Evolutionary conservation across 2,797 vertebrate species (phyloP), one percentile per base, ranked within the genome.

Genomic region (Sebastes oblongus): DNA sequence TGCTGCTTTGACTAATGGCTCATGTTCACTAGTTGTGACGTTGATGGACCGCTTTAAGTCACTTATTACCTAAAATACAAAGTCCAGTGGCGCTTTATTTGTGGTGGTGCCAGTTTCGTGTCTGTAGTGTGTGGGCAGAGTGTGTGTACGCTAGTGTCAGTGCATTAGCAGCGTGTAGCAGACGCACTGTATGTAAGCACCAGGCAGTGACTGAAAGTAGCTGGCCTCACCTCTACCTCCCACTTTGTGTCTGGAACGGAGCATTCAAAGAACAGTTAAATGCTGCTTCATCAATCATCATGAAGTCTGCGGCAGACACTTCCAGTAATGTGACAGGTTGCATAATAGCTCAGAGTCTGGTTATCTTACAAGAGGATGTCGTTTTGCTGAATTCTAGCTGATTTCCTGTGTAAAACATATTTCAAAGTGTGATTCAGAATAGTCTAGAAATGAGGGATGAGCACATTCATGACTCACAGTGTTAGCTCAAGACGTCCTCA

Each of bases 401-500:
- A 52, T 59, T 82, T 86, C 66, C 70, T 77, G 36, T 56, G 0
- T 22, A 2, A 25, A 69, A 25, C 13, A 7, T 50, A 34, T 39
- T 34, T 54, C 12, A 10, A 27, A 5, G 12, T 64, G 46, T 18
- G 18, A 50, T 50, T 18, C 16, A 50, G 16, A 50, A 2, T 4
- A 50, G 20, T 13, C 22, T 56, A 2, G 20, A 65, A 36, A 34
- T 8, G 9, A 22, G 5, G 0, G 10, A 20, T 9, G 29, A 56
- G 25, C 3, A 25, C 3, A 22, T 30, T 30, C 22, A 13, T 18
- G 78, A 60, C 16, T 67, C 27, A 2, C 25, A 2, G 24, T 34
- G 9, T 66, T 30, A 22, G 75, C 60, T 72, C 54, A 58, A 13
- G 59, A 64, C 70, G 61, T 71, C 61, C 54, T 87, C 86, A 66